phyloP scores from a whole-genome alignment of 2,113 vertebrate genomes.

The Gobius niger region DNA sequence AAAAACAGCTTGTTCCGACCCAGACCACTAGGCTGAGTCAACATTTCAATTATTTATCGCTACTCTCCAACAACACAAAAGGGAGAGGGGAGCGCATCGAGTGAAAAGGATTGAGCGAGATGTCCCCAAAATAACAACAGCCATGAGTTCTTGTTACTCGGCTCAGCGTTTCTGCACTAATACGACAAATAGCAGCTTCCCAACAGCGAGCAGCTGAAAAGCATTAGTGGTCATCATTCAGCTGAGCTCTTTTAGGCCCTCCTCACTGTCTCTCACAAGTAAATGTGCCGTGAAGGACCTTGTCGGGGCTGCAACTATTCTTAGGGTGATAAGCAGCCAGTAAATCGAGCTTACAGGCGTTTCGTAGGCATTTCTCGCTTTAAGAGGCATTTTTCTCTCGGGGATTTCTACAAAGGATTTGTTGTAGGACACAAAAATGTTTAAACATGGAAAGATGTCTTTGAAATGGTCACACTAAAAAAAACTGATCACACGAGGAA shows the following conservation, averaged over 20 bases:
- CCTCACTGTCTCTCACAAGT: conserved; percentile 13
- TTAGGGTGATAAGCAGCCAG: neutral
- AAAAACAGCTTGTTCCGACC: conserved; percentile 51
- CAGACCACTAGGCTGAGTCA: conserved; percentile 62
- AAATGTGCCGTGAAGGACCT: conserved; percentile 12
- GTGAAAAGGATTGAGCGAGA: conserved; percentile 40
- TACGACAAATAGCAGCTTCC: conserved; percentile 48
- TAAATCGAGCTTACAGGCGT: conserved; percentile 4
- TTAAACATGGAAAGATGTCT: no score
- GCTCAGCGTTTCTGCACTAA: conserved; percentile 50
- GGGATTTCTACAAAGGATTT: no score
- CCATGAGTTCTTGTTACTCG: conserved; percentile 47
- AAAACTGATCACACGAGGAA: no score
- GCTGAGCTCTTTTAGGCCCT: conserved; percentile 14
- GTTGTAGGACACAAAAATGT: no score
- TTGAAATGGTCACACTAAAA: no score
- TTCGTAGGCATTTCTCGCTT: no score
- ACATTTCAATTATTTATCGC: conserved; percentile 71
- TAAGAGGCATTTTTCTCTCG: no score
- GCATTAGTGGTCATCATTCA: conserved; percentile 51
- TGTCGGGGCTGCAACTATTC: conserved; percentile 1
- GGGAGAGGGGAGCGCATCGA: conserved; percentile 13
- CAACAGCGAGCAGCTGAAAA: conserved; percentile 34
- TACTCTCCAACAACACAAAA: conserved; percentile 32
- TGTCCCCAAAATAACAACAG: conserved; percentile 53